A percentile compares a stretch with the other conserved stretches of the same genome.
These are phyloP conservation scores for Zaprionus capensis DNA, from an alignment of 1,140 invertebrate genomes.

Conservation along the genomic window DNA sequence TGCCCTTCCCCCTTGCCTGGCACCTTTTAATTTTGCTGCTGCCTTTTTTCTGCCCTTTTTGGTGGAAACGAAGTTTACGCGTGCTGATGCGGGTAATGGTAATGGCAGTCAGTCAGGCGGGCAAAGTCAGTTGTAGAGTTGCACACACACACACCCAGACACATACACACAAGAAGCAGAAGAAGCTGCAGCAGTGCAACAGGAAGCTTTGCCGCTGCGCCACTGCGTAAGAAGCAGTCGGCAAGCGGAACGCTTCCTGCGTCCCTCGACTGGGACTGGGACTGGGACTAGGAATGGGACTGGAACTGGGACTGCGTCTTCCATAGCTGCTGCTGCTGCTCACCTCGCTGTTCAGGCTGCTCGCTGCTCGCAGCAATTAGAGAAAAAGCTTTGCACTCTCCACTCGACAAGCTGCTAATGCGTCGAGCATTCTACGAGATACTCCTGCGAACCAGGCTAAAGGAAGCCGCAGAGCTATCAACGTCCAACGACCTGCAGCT, in stretches of 20 bases:
- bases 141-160: slow-evolving; percentile 24
- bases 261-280: slow-evolving; percentile 12
- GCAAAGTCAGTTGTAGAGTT: slow-evolving; percentile 35
- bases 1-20: not conserved
- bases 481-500: slow-evolving; percentile 54
- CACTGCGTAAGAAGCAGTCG: slow-evolving; percentile 39
- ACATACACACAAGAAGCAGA: not conserved
- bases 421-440: slow-evolving; percentile 21
- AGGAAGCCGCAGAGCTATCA: slow-evolving; percentile 59
- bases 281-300: not conserved
- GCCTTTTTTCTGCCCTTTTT: slow-evolving; percentile 30
- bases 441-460: slow-evolving; percentile 45
- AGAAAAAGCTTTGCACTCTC: slow-evolving; percentile 66
- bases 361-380: slow-evolving; percentile 63
- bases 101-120: slow-evolving; percentile 71
- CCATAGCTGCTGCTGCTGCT: not conserved
- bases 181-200: slow-evolving; percentile 35
- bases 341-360: slow-evolving; percentile 20
- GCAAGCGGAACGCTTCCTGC: slow-evolving; percentile 31
- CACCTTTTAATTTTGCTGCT: slow-evolving; percentile 5
- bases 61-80: slow-evolving; percentile 79
- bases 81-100: slow-evolving; percentile 73
- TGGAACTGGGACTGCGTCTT: not conserved
- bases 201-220: slow-evolving; percentile 43
- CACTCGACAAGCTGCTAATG: slow-evolving; percentile 44